These are phyloP conservation scores for Heterodera carotae DNA, from an alignment of 1,140 invertebrate genomes.

Conservation along the genomic window DNA sequence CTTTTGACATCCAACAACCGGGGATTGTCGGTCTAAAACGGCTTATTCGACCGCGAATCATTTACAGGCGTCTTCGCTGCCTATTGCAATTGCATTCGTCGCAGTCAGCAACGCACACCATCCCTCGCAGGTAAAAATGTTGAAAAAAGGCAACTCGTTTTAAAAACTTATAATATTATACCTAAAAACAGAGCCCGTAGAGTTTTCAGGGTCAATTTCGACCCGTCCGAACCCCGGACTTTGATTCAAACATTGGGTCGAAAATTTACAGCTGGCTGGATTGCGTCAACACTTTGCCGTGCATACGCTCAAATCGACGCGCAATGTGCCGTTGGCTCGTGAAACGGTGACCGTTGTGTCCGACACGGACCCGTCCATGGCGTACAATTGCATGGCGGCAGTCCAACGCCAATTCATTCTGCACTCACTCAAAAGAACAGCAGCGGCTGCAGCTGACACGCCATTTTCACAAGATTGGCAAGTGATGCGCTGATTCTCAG, in stretches of 20 bases:
- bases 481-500: no score
- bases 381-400: not conserved
- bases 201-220: no score
- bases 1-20: conserved; percentile 2
- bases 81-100: conserved; percentile 51
- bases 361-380: not conserved
- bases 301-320: conserved; percentile 59
- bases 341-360: conserved; percentile 23
- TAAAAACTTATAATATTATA: not conserved
- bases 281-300: conserved; percentile 34
- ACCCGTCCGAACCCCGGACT: no score
- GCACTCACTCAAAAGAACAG: not conserved
- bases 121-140: conserved; percentile 39
- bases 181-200: no score
- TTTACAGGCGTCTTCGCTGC: conserved; percentile 46
- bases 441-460: not conserved
- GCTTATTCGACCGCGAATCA: not conserved
- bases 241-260: no score
- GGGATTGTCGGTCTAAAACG: no score
- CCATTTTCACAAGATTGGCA: no score
- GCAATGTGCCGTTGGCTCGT: conserved; percentile 50
- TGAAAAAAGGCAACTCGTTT: not conserved
- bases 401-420: not conserved
- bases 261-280: conserved; percentile 21
- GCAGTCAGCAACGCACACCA: conserved; percentile 45